Conservation (phyloP, 1,140 invertebrate genomes). For the Drosophila sulfurigaster region DNA sequence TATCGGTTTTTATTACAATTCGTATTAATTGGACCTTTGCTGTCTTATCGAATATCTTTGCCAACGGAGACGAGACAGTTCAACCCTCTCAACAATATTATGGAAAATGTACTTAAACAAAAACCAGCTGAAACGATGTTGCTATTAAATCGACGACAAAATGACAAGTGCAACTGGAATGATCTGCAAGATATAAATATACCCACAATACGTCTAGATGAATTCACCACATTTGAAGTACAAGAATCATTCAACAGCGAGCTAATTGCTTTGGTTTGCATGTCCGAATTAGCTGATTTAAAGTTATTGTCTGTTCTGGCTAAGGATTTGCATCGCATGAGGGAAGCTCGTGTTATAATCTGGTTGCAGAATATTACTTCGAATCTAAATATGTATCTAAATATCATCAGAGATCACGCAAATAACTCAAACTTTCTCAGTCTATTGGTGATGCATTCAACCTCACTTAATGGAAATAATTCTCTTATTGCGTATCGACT, state of each 20-base stretch:
- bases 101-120: not conserved
- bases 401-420: not conserved
- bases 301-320: constrained; percentile 11
- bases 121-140: constrained; percentile 6
- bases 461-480: not conserved
- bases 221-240: not conserved
- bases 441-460: constrained; percentile 1
- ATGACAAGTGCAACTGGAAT: constrained; percentile 8
- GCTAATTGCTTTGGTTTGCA: constrained; percentile 30
- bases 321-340: constrained; percentile 9
- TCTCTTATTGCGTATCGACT: constrained; percentile 7
- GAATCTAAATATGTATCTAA: not conserved
- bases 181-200: not conserved
- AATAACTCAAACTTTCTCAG: not conserved
- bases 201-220: constrained; percentile 12
- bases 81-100: not conserved
- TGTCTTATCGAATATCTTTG: not conserved
- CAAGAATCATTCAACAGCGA: not conserved
- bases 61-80: not conserved
- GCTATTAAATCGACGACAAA: not conserved
- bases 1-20: not conserved
- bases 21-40: not conserved
- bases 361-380: not conserved
- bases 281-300: not conserved
- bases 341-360: constrained; percentile 12